Evolutionary conservation across 2,113 vertebrate species (phyloP).

Genomic region (Halcyon senegalensis): DNA sequence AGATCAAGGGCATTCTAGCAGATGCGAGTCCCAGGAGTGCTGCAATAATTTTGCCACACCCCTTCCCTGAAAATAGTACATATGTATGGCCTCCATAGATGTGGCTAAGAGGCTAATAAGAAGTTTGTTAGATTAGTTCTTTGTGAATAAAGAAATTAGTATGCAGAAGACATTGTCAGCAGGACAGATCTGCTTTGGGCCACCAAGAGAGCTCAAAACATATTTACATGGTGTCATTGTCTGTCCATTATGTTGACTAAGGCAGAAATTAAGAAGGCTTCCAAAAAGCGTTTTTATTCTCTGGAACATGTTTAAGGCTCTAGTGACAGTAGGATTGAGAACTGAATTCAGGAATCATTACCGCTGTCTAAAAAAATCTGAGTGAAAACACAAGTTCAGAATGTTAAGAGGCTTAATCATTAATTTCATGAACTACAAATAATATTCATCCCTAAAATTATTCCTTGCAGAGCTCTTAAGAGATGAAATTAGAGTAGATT

Average conservation of each 20-base stretch:
- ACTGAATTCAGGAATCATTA: not conserved
- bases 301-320: not conserved
- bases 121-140: not conserved
- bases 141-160: not conserved
- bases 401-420: not conserved
- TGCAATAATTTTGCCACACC: not conserved
- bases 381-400: not conserved
- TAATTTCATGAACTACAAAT: not conserved
- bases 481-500: not conserved
- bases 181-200: not conserved
- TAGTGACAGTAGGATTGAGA: not conserved
- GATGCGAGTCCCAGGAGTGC: not conserved
- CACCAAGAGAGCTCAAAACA: not conserved
- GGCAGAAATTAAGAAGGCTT: not conserved
- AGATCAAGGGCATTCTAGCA: not conserved
- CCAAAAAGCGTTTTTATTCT: not conserved
- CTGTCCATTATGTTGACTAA: not conserved
- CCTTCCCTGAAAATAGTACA: not conserved
- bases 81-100: not conserved
- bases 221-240: not conserved
- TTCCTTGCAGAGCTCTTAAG: not conserved
- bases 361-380: not conserved
- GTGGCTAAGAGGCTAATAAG: not conserved
- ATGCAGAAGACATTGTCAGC: not conserved
- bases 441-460: not conserved